Evolutionary conservation across 2,113 vertebrate species (phyloP).

Genomic region (Tauraco erythrolophus): DNA sequence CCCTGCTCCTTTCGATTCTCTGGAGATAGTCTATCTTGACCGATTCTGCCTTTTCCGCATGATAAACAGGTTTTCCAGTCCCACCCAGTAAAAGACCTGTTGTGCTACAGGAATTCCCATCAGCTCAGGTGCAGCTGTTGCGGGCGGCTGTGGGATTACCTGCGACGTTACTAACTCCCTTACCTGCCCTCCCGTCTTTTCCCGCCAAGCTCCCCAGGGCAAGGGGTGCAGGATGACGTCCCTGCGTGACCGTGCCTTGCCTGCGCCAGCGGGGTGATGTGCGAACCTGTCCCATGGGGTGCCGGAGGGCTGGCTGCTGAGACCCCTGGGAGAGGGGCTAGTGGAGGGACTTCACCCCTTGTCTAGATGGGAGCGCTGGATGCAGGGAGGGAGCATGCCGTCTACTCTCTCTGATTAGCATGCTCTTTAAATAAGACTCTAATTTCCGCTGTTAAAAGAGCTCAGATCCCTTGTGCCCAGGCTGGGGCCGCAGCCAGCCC

Average conservation of each 20-base stretch:
- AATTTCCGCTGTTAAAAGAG: slow-evolving; percentile 55
- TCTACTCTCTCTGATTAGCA: slow-evolving; percentile 46
- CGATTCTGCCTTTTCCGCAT: background rate
- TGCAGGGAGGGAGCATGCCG: background rate
- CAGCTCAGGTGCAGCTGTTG: background rate
- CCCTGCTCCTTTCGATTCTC: background rate
- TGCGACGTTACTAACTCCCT: accelerated
- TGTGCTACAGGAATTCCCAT: accelerated
- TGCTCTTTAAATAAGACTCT: slow-evolving; percentile 69
- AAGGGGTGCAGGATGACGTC: background rate
- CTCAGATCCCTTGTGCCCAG: slow-evolving; percentile 59
- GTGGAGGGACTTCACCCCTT: background rate
- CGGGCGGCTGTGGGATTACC: background rate
- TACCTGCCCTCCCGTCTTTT: accelerated
- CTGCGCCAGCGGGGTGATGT: accelerated
- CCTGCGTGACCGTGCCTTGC: background rate
- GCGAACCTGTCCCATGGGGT: background rate
- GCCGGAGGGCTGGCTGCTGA: background rate
- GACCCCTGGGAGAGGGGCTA: background rate
- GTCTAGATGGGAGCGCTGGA: background rate
- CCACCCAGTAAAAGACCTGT: background rate
- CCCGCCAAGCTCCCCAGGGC: accelerated
- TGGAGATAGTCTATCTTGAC: background rate
- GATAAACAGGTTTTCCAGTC: background rate
- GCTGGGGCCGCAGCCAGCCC: slow-evolving; percentile 36